A percentile compares a stretch with the other conserved stretches of the same genome.
Evolutionary conservation across 1,140 invertebrate genomes (phyloP).

Genomic region (Ridgeia piscesae): DNA sequence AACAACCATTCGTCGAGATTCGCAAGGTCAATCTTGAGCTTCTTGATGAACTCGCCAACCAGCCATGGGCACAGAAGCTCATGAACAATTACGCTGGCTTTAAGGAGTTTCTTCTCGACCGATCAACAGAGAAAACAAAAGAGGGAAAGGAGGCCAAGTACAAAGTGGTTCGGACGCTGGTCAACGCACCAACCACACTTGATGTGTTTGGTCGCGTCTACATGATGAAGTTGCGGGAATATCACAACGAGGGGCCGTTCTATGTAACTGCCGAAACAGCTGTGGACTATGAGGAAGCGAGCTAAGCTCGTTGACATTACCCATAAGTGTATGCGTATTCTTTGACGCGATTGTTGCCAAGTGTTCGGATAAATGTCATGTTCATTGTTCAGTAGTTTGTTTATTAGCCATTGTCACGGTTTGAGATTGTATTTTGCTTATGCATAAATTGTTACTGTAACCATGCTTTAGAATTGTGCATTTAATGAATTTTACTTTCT

Average conservation of each 20-base stretch:
- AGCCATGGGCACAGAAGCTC: conserved; percentile 68
- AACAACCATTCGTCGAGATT: conserved; percentile 68
- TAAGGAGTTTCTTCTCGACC: conserved; percentile 74
- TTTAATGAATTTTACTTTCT: too few relatives aligned
- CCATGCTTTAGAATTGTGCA: too few relatives aligned
- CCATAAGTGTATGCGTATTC: not conserved
- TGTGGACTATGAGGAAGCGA: conserved; percentile 61
- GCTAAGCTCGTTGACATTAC: not conserved
- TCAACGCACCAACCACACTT: conserved; percentile 61
- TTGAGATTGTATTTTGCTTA: too few relatives aligned
- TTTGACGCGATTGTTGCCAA: not conserved
- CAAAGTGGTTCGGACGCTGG: conserved; percentile 68
- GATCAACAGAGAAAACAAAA: conserved; percentile 69
- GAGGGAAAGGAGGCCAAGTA: conserved; percentile 72
- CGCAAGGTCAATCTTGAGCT: conserved; percentile 35
- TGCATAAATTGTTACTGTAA: too few relatives aligned
- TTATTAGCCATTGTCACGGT: too few relatives aligned
- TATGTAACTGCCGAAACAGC: conserved; percentile 68
- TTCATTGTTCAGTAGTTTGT: not conserved
- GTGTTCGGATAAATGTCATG: not conserved
- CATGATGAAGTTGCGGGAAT: conserved; percentile 66
- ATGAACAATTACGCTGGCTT: conserved; percentile 68
- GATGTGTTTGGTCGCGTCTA: conserved; percentile 68
- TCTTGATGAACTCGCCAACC: conserved; percentile 54
- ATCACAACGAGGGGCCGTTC: conserved; percentile 73